phyloP scores from a whole-genome alignment of 2,113 vertebrate species.

The Nanorana parkeri region DNA sequence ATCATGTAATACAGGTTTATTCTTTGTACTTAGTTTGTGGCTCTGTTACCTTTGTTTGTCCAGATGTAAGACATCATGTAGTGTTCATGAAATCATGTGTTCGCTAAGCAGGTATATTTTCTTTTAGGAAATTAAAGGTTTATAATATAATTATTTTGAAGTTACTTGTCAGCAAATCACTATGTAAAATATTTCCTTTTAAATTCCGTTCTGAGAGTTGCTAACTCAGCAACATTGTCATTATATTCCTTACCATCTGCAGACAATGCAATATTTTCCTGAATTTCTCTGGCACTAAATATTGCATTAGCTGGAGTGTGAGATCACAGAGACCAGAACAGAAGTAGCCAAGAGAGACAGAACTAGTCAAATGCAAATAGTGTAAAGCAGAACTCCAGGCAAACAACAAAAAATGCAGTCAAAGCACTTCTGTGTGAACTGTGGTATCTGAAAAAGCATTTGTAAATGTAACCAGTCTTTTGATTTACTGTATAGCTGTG shows the following conservation, averaged over 20 bases:
- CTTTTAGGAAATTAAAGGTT: conserved; percentile 12
- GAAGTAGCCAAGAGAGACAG: neutral
- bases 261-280: conserved; percentile 31
- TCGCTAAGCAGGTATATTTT: neutral
- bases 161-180: conserved; percentile 8
- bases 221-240: conserved; percentile 17
- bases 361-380: neutral
- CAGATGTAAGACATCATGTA: neutral
- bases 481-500: too few relatives aligned
- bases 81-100: neutral
- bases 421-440: neutral
- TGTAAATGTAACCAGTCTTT: too few relatives aligned
- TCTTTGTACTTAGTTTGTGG: neutral
- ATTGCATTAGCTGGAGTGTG: conserved; percentile 8
- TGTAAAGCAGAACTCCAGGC: neutral
- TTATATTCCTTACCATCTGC: conserved; percentile 33
- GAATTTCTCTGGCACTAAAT: neutral
- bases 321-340: conserved; percentile 4
- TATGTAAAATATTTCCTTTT: neutral
- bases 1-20: too few relatives aligned
- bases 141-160: conserved; percentile 5
- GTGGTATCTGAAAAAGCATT: neutral
- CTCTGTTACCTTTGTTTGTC: neutral
- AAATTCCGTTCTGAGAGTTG: neutral
- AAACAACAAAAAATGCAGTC: neutral